phyloP scores from a whole-genome alignment of 1,140 invertebrate species.

The Onthophagus taurus region DNA sequence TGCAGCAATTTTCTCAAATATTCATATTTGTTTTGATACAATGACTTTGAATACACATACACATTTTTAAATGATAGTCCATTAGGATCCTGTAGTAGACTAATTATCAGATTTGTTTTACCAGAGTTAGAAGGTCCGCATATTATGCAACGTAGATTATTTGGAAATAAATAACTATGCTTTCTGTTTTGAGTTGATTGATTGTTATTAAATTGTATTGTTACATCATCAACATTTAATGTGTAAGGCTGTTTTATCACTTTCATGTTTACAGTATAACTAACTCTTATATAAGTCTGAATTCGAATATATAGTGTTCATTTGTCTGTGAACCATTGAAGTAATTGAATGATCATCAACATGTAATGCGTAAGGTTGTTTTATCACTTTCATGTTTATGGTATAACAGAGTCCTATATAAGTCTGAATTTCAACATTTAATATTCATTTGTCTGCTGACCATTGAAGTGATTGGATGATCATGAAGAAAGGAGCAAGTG shows the following conservation, averaged over 20 bases:
- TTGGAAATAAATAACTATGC: too few relatives aligned
- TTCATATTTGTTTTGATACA: slow-evolving; percentile 22
- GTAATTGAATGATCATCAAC: too few relatives aligned
- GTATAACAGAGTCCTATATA: too few relatives aligned
- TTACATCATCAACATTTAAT: too few relatives aligned
- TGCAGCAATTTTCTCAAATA: slow-evolving; percentile 15
- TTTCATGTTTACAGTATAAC: background rate
- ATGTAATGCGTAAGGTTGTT: too few relatives aligned
- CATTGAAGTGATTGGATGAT: too few relatives aligned
- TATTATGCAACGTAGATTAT: slow-evolving; percentile 8
- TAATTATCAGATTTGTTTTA: slow-evolving; percentile 17
- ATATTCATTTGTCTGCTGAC: too few relatives aligned
- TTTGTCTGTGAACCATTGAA: slow-evolving; percentile 25
- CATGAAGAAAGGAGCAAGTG: too few relatives aligned
- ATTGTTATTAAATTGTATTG: background rate
- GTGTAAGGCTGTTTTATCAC: background rate
- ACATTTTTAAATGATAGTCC: slow-evolving; percentile 21
- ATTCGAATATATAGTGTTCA: slow-evolving; percentile 26
- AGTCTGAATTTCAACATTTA: too few relatives aligned
- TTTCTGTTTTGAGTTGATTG: background rate
- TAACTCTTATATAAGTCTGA: background rate
- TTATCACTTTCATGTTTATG: too few relatives aligned
- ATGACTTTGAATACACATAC: slow-evolving; percentile 19
- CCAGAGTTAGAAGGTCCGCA: slow-evolving; percentile 7
- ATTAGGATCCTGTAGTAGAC: slow-evolving; percentile 16